phyloP scores from a whole-genome alignment of 1,140 invertebrate species.

The Plectus sambesii region DNA sequence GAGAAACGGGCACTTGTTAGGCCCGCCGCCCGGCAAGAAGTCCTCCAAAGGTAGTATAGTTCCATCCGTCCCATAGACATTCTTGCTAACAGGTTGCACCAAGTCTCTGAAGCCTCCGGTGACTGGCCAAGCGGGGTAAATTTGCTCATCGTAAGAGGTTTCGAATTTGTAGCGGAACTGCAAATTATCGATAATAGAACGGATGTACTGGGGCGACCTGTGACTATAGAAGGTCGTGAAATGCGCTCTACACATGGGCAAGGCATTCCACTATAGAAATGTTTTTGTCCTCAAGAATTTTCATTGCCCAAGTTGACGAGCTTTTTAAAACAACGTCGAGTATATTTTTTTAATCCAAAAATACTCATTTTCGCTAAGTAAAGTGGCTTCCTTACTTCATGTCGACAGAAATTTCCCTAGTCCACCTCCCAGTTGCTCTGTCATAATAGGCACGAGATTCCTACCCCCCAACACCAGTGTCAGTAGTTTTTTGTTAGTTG shows the following conservation, averaged over 20 bases:
- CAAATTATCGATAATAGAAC: conserved; percentile 1
- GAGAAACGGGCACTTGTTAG: conserved; percentile 26
- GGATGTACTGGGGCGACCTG: not conserved
- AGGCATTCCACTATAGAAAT: not conserved
- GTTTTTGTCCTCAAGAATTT: not conserved
- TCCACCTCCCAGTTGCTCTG: too few species aligned
- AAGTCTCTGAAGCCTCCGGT: conserved; percentile 28
- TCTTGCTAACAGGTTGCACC: conserved; percentile 8
- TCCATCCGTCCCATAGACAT: too few species aligned
- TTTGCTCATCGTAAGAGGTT: conserved; percentile 15
- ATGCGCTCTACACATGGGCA: too few species aligned
- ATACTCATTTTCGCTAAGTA: too few species aligned
- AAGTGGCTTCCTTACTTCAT: too few species aligned
- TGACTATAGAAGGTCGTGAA: not conserved
- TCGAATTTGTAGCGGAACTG: conserved; percentile 29
- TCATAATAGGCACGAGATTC: too few species aligned
- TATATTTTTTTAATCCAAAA: too few species aligned
- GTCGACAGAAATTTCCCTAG: too few species aligned
- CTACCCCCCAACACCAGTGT: too few species aligned
- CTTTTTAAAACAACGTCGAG: too few species aligned
- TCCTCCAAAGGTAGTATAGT: conserved; percentile 16
- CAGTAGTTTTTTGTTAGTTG: too few species aligned
- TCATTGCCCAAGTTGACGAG: too few species aligned
- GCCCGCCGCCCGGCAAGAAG: conserved; percentile 11
- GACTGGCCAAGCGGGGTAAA: conserved; percentile 24